Evolutionary conservation across 2,797 vertebrate genomes (phyloP).

Genomic region (Falco concolor): DNA sequence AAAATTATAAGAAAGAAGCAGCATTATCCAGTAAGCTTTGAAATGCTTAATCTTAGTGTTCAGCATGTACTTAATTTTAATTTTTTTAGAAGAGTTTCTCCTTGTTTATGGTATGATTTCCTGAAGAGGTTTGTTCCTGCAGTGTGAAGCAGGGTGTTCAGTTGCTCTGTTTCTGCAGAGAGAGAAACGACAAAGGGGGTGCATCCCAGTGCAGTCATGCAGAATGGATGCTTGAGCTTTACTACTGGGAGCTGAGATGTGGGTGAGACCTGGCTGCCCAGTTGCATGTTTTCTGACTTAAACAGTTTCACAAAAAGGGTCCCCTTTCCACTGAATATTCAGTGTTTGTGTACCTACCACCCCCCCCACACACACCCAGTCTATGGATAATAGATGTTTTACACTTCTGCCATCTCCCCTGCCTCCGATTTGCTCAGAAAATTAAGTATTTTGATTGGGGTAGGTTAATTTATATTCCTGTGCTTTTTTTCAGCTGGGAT

Average conservation of each 20-base stretch:
- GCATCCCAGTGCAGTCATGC: fast-evolving
- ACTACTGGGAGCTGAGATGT: neutral
- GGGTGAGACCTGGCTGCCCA: neutral
- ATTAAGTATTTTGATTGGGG: neutral
- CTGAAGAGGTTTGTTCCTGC: neutral
- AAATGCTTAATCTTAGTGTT: neutral
- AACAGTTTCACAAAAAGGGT: neutral
- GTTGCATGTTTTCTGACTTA: neutral
- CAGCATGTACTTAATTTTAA: neutral
- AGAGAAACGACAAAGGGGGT: too few relatives aligned
- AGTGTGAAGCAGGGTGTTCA: neutral
- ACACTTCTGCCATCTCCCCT: neutral
- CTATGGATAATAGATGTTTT: neutral
- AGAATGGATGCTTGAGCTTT: neutral
- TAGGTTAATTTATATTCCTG: neutral
- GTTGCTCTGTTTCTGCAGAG: neutral
- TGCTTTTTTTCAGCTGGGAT: neutral
- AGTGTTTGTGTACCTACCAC: neutral
- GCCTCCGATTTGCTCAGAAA: neutral
- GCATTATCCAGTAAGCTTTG: neutral
- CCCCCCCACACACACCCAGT: neutral
- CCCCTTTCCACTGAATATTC: neutral
- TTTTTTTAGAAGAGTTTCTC: neutral
- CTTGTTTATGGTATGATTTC: neutral
- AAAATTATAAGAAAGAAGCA: neutral